Base-by-base conservation (phyloP, 2,888 invertebrate genomes). In the Pyrochroa serraticornis region DNA sequence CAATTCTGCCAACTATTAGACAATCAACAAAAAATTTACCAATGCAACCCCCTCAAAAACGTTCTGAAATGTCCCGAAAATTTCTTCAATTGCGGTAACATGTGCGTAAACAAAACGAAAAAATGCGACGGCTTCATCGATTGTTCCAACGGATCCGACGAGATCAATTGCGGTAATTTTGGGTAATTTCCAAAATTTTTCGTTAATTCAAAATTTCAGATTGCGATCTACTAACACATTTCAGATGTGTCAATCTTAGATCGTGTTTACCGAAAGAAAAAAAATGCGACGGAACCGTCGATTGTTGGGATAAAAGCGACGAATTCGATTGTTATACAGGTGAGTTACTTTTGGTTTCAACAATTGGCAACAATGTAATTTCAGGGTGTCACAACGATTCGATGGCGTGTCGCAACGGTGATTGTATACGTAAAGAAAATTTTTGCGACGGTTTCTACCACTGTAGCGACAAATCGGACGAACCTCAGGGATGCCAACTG, bases 271-370 rank as follows among this genome's bases (percentile, higher is more conserved):
- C 86, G n/a, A 82, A 85, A 61, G 79, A 80, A n/a, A 87, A 85
- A 74, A 82, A 83, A 68, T 91, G 91, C 76, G 87, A 91, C 73
- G 87, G 89, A 34, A 79, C 84, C 58, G 85, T 90, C 58, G 90
- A 91, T 75, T 91, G 91, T 73, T 91, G 90, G 90, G 90, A 91
- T 75, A 88, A 87, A 52, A 83, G 83, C 35, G 91, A 91, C 72
- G 91, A 91, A 82, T 79, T 85, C 32, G 85, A 88, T 75, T 91
- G 91, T 75, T 86, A 86, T 44, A 78, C 81, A 74, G 84, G 88
- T 88, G 79, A 77, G 79, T 69, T 46, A 37, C 41, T 36, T 22
- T 45, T 49, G 22, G 33, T 43, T 44, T 22, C 6, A 42, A 39
- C 10, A 9, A 9, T 42, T 10, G 7, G 35, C 9, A 7, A 36